Conservation (phyloP, 2,888 invertebrate species). For the Teleogryllus oceanicus region DNA sequence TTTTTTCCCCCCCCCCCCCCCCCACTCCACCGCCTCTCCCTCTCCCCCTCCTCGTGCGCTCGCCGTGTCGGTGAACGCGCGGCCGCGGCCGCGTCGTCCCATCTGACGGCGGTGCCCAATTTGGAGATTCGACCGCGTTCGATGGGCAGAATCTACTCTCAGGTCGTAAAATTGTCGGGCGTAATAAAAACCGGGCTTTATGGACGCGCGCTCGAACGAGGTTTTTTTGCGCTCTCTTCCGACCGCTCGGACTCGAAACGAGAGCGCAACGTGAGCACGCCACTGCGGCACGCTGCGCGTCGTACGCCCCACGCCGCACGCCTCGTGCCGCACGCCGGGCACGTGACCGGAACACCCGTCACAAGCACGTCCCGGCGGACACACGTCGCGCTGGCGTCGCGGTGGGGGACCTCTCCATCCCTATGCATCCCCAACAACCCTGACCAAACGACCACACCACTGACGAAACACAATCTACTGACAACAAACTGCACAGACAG, state of each 20-base stretch:
- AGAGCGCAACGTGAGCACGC: neutral
- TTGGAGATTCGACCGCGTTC: slow-evolving; percentile 18
- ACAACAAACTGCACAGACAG: no score
- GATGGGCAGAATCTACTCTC: slow-evolving; percentile 9
- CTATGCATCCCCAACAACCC: no score
- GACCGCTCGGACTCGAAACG: neutral
- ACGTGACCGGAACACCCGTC: no score
- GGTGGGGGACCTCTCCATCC: no score
- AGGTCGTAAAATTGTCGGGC: neutral
- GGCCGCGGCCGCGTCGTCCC: neutral
- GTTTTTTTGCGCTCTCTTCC: neutral
- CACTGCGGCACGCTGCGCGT: no score
- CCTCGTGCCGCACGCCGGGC: no score
- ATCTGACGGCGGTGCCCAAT: neutral
- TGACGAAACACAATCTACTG: no score
- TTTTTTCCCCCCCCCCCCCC: no score
- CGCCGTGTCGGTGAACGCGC: neutral
- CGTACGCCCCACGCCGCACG: no score
- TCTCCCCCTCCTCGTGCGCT: neutral
- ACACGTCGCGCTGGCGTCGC: no score
- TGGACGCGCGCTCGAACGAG: neutral
- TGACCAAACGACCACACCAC: no score
- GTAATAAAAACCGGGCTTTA: neutral
- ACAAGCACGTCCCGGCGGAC: no score
- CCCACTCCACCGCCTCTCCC: neutral